These are phyloP conservation scores for Sussaba pulchella DNA, from an alignment of 2,888 invertebrate genomes.

Conservation along the genomic window DNA sequence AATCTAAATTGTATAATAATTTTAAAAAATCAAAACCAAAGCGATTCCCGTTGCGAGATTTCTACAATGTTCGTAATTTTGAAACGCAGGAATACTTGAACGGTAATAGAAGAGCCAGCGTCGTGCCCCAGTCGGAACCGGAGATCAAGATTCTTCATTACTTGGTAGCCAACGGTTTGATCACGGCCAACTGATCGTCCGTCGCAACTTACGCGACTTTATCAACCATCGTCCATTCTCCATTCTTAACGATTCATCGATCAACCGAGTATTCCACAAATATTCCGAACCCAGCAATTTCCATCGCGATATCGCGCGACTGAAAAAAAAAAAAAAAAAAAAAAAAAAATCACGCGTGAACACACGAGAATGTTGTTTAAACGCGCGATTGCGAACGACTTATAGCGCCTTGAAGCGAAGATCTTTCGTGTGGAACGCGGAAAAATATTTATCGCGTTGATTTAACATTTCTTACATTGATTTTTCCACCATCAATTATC, in stretches of 20 bases:
- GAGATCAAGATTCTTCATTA: conserved; percentile 86
- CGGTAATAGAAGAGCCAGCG: conserved; percentile 80
- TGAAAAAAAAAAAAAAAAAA: conserved; percentile 19
- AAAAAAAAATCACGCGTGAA: conserved; percentile 2
- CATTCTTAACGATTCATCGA: conserved; percentile 24
- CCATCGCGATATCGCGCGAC: conserved; percentile 22
- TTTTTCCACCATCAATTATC: conserved; percentile 6
- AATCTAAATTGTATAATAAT: no score
- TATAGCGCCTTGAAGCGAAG: conserved; percentile 6
- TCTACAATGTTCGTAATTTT: conserved; percentile 23
- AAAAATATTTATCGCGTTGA: conserved; percentile 31
- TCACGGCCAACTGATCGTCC: conserved; percentile 82
- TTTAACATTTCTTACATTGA: background rate
- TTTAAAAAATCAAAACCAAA: no score
- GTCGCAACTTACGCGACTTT: conserved; percentile 16
- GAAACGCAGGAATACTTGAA: conserved; percentile 82
- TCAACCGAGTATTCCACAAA: conserved; percentile 27
- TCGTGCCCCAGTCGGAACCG: conserved; percentile 85
- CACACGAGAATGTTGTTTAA: conserved; percentile 7
- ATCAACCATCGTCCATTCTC: conserved; percentile 32
- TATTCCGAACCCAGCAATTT: conserved; percentile 18
- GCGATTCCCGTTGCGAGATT: background rate
- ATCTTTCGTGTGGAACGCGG: conserved; percentile 36
- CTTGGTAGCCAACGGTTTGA: conserved; percentile 86
- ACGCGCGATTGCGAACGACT: conserved; percentile 18